A percentile compares a stretch with the other conserved stretches of the same genome.
Evolutionary conservation across 2,888 invertebrate species (phyloP).

Genomic region (Sinohyriopsis cumingii): DNA sequence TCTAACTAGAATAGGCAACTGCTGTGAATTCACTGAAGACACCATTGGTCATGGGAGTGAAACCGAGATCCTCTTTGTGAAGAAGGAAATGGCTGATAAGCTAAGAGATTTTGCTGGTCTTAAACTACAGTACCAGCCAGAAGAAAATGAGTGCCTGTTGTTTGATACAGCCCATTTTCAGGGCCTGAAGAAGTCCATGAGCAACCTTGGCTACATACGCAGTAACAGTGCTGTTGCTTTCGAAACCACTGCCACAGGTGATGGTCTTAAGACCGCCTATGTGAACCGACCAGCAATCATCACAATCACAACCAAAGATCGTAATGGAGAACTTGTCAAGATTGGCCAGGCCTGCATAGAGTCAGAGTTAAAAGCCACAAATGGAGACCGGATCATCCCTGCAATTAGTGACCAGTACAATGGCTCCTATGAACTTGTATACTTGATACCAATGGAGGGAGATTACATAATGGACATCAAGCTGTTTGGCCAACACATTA

Average conservation of each 20-base stretch:
- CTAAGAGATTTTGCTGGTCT: conserved; percentile 67
- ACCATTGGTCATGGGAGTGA: conserved; percentile 73
- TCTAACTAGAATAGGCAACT: conserved; percentile 70
- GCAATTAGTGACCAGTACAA: conserved; percentile 67
- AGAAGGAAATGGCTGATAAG: conserved; percentile 73
- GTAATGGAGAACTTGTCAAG: conserved; percentile 69
- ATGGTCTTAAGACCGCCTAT: conserved; percentile 69
- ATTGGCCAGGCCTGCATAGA: conserved; percentile 63
- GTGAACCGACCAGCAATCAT: conserved; percentile 67
- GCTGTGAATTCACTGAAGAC: conserved; percentile 73
- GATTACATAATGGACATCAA: conserved; percentile 69
- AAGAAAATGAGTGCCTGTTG: conserved; percentile 68
- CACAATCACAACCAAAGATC: conserved; percentile 70
- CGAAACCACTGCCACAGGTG: conserved; percentile 71
- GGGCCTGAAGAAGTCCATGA: conserved; percentile 59
- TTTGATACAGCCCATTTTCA: conserved; percentile 67
- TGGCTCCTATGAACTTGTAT: conserved; percentile 72
- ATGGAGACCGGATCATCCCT: conserved; percentile 56
- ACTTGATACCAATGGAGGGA: conserved; percentile 70
- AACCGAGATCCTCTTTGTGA: conserved; percentile 73
- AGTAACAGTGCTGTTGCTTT: conserved; percentile 71
- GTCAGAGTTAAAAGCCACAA: conserved; percentile 57
- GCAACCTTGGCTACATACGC: conserved; percentile 66
- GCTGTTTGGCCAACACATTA: conserved; percentile 72
- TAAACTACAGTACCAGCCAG: conserved; percentile 62